Percentiles rank a stretch among this genome's conserved stretches.
phyloP scores from a whole-genome alignment of 2,797 vertebrate genomes.

The Melopsittacus undulatus region DNA sequence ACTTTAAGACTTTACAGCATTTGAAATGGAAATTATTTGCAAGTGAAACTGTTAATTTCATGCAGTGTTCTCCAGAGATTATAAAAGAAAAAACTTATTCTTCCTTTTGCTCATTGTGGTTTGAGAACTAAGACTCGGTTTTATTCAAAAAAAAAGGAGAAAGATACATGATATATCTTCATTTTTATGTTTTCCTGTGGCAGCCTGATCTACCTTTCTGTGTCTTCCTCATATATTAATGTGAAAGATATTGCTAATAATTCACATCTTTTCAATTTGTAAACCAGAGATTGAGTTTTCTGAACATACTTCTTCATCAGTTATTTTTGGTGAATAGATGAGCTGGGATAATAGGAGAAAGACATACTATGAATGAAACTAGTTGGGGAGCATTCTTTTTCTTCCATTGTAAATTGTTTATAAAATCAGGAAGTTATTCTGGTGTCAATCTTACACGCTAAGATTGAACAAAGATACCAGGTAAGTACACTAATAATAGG shows the following conservation, averaged over 20 bases:
- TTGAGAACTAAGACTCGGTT: conserved; percentile 74
- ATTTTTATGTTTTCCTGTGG: conserved; percentile 55
- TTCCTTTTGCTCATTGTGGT: conserved; percentile 81
- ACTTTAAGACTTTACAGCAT: background rate
- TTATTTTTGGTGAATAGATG: background rate
- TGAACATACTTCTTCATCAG: background rate
- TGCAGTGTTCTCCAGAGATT: background rate
- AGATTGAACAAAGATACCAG: conserved; percentile 18
- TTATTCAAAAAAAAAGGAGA: background rate
- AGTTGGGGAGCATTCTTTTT: background rate
- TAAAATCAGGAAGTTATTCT: background rate
- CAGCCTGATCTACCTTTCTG: conserved; percentile 46
- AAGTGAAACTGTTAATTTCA: background rate
- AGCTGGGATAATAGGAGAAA: background rate
- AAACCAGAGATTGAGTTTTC: conserved; percentile 38
- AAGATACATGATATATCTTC: background rate
- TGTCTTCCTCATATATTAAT: conserved; percentile 68
- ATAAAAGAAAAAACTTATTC: background rate
- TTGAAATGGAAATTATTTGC: background rate
- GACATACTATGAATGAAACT: background rate
- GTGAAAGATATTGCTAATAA: conserved; percentile 52
- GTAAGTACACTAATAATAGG: conserved; percentile 27
- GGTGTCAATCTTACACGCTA: background rate
- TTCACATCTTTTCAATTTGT: conserved; percentile 43
- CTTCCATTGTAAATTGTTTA: background rate